Evolutionary conservation across 2,113 vertebrate species (phyloP).

Genomic region (Albula goreensis): DNA sequence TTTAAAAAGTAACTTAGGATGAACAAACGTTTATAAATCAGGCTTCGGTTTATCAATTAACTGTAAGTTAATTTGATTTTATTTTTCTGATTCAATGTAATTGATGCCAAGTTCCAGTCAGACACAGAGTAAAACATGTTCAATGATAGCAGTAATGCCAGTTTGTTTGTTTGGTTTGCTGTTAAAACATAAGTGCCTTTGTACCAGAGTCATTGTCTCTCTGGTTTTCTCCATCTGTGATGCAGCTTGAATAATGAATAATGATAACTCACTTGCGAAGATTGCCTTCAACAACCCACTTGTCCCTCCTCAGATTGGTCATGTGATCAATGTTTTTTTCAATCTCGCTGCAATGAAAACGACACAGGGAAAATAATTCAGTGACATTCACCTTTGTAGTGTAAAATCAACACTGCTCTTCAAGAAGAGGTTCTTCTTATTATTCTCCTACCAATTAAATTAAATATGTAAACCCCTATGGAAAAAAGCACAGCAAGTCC

Average conservation of each 20-base stretch:
- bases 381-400: not conserved
- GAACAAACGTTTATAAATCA: no score
- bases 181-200: not conserved
- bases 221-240: not conserved
- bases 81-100: not conserved
- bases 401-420: no score
- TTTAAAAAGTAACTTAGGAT: no score
- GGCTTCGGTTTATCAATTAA: not conserved
- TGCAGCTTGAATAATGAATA: not conserved
- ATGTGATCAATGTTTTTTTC: conserved; percentile 96
- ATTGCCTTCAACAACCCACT: conserved; percentile 91
- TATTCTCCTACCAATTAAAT: conserved; percentile 25
- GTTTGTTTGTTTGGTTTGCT: not conserved
- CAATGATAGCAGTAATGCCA: not conserved
- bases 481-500: conserved; percentile 43
- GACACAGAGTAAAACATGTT: not conserved
- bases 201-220: not conserved
- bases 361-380: conserved; percentile 5
- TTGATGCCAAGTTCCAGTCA: not conserved
- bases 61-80: not conserved
- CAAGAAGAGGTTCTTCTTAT: conserved; percentile 43
- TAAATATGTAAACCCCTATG: conserved; percentile 39
- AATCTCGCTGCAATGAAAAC: conserved; percentile 84
- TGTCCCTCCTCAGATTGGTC: conserved; percentile 94
- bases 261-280: conserved; percentile 88